Evolutionary conservation across 2,888 invertebrate genomes (phyloP).

Genomic region (Diadromus collaris): DNA sequence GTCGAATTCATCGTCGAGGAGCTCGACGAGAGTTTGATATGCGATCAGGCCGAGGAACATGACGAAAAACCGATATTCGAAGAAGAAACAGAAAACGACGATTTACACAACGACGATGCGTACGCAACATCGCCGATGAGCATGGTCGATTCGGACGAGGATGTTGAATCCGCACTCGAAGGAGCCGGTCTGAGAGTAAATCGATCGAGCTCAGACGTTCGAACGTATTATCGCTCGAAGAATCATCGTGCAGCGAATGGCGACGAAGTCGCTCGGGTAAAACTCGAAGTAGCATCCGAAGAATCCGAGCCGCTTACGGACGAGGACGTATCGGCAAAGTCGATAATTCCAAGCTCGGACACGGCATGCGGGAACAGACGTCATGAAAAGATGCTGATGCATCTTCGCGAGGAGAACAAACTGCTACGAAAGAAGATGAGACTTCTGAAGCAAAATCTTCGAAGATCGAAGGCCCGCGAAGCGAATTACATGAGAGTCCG

Average conservation of each 20-base stretch:
- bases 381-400: conserved; percentile 14
- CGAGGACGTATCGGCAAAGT: not conserved
- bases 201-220: not conserved
- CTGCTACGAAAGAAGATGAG: conserved; percentile 24
- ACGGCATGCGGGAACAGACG: not conserved
- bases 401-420: conserved; percentile 42
- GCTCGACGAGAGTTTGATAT: conserved; percentile 53
- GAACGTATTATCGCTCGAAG: conserved; percentile 30
- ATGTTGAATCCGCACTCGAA: not conserved
- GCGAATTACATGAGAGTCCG: conserved; percentile 18
- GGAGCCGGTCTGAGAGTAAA: not conserved
- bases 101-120: not conserved
- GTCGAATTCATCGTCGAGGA: conserved; percentile 58
- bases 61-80: conserved; percentile 4
- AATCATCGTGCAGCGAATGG: not conserved
- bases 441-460: conserved; percentile 44
- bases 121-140: not conserved
- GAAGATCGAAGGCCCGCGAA: conserved; percentile 27
- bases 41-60: not conserved
- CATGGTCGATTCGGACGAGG: not conserved
- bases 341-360: not conserved
- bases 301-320: not conserved
- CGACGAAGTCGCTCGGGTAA: not conserved
- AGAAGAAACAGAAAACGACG: not conserved
- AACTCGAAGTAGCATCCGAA: not conserved